These are phyloP conservation scores for Linyphia triangularis DNA, from an alignment of 2,888 invertebrate species.

Conservation along the genomic window DNA sequence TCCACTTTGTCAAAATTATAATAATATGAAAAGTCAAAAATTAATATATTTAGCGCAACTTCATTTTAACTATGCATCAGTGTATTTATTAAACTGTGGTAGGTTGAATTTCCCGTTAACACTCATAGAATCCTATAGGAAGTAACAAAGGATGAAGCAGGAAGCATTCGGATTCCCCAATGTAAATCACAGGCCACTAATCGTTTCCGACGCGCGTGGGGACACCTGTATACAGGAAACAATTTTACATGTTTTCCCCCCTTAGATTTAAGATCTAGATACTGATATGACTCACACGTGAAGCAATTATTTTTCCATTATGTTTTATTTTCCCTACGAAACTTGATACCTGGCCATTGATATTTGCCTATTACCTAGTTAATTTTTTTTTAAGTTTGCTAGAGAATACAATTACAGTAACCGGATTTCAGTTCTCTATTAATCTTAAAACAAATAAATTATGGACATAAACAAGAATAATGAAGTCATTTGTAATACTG, in stretches of 20 bases:
- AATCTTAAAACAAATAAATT: no score
- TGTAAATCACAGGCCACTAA: conserved; percentile 11
- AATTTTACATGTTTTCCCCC: background rate
- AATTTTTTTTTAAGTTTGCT: no score
- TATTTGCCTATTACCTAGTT: no score
- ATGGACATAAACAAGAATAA: no score
- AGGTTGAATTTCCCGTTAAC: background rate
- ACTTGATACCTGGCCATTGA: no score
- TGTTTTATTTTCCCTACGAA: no score
- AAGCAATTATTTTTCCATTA: no score
- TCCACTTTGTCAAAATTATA: background rate
- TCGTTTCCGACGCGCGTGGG: background rate
- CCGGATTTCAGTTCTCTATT: no score
- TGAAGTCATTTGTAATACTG: no score
- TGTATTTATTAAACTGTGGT: background rate
- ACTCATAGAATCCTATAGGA: background rate
- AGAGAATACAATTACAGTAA: no score
- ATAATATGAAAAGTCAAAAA: no score
- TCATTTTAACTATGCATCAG: background rate
- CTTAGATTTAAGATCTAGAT: background rate
- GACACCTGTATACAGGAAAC: conserved; percentile 12
- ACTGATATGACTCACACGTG: background rate
- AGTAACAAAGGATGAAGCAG: background rate
- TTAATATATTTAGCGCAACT: no score
- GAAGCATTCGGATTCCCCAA: background rate